phyloP scores from a whole-genome alignment of 37 sponge, comb jelly and placozoan species.

The Mnemiopsis leidyi region DNA sequence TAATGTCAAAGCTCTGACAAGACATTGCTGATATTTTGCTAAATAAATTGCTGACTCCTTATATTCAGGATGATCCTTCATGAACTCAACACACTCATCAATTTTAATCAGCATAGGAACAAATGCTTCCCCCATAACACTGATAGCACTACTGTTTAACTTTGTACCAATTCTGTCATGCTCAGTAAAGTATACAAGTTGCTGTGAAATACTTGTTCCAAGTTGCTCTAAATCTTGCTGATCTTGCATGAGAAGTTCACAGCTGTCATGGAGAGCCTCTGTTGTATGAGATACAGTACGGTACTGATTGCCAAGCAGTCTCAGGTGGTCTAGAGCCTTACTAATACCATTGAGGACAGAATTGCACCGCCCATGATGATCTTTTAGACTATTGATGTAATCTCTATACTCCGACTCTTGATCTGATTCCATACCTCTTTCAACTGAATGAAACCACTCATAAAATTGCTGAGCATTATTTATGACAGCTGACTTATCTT shows the following conservation, averaged over 20 bases:
- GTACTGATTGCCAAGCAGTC: conserved; percentile 78
- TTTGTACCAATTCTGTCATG: conserved; percentile 88
- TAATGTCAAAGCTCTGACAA: conserved; percentile 77
- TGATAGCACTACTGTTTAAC: conserved; percentile 77
- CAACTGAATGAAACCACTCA: conserved; percentile 57
- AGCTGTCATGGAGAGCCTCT: conserved; percentile 87
- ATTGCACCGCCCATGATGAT: conserved; percentile 76
- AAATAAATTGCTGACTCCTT: conserved; percentile 93
- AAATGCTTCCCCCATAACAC: conserved; percentile 77
- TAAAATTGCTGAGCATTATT: conserved; percentile 61
- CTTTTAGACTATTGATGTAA: conserved; percentile 74
- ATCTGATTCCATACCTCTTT: conserved; percentile 51
- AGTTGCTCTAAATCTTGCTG: conserved; percentile 78
- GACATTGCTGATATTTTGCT: conserved; percentile 82
- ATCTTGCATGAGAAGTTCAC: conserved; percentile 89
- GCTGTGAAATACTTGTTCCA: conserved; percentile 78
- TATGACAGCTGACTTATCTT: conserved; percentile 3
- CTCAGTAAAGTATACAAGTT: conserved; percentile 82
- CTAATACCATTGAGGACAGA: conserved; percentile 71
- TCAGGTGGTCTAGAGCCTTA: conserved; percentile 72
- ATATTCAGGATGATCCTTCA: conserved; percentile 82
- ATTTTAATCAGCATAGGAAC: conserved; percentile 78
- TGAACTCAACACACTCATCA: conserved; percentile 95
- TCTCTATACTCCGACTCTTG: conserved; percentile 66
- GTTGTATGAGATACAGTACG: conserved; percentile 78